Conservation (phyloP, 2,113 vertebrate species). For the Cryptotis parvus region DNA sequence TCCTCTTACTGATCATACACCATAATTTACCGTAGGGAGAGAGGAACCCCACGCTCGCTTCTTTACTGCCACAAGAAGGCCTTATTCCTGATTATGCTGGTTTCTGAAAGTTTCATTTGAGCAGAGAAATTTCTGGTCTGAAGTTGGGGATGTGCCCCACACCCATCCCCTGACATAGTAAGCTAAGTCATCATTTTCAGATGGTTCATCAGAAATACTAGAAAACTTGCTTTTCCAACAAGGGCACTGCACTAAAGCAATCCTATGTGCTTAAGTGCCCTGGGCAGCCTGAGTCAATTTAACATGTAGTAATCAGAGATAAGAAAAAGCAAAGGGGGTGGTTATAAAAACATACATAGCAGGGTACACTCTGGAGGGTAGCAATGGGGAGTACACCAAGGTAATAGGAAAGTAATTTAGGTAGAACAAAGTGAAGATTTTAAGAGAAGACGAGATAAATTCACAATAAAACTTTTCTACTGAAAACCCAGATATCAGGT, state of each 20-base stretch:
- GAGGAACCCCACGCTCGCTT: conserved; percentile 21
- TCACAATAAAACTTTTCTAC: conserved; percentile 59
- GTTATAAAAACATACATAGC: conserved; percentile 70
- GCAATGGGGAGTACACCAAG: conserved; percentile 59
- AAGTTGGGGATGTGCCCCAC: conserved; percentile 27
- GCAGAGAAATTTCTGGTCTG: conserved; percentile 54
- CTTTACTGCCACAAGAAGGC: not conserved
- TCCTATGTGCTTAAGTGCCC: conserved; percentile 56
- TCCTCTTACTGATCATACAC: not conserved
- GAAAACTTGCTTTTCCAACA: conserved; percentile 53
- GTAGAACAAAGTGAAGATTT: conserved; percentile 73
- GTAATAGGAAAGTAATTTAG: conserved; percentile 72
- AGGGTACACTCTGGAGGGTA: conserved; percentile 16
- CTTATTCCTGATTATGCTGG: not conserved
- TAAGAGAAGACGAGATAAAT: conserved; percentile 69
- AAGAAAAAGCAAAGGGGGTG: conserved; percentile 74
- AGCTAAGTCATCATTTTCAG: conserved; percentile 67
- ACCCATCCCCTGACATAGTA: not conserved
- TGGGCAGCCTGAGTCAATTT: conserved; percentile 78
- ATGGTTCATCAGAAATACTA: conserved; percentile 66
- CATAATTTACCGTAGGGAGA: not conserved
- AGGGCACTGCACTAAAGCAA: conserved; percentile 63
- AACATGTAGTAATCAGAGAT: conserved; percentile 81
- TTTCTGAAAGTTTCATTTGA: conserved; percentile 48
- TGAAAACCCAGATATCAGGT: conserved; percentile 55